phyloP scores from a whole-genome alignment of 2,113 vertebrate genomes.

The Rhinopomastus cyanomelas region DNA sequence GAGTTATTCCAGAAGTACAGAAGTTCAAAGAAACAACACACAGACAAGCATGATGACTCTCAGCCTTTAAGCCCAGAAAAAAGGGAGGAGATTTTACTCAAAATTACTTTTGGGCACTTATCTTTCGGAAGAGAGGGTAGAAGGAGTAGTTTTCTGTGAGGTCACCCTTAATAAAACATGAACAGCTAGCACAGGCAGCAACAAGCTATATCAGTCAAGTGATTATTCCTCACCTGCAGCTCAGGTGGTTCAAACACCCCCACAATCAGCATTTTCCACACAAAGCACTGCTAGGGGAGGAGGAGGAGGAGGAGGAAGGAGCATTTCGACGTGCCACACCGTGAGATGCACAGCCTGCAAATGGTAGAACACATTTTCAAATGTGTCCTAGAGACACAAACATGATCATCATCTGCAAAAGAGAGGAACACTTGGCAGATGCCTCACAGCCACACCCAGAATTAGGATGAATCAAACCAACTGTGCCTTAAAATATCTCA shows the following conservation, averaged over 20 bases:
- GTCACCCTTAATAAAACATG: neutral
- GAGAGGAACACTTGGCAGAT: neutral
- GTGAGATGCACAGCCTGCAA: neutral
- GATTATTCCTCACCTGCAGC: neutral
- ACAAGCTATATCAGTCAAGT: neutral
- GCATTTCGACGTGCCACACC: neutral
- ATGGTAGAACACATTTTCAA: neutral
- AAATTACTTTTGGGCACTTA: neutral
- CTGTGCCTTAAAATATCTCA: neutral
- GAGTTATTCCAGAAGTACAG: constrained; percentile 18
- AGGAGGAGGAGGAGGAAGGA: neutral
- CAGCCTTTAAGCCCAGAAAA: constrained; percentile 49
- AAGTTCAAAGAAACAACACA: constrained; percentile 10
- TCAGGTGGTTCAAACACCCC: neutral
- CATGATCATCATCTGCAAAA: neutral
- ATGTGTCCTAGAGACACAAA: neutral
- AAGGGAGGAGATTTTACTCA: constrained; percentile 11
- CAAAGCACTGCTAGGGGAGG: neutral
- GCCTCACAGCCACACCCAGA: neutral
- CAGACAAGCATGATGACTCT: constrained; percentile 30
- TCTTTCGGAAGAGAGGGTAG: neutral
- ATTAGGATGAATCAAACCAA: neutral
- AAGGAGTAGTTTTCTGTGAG: neutral
- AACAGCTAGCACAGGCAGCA: neutral
- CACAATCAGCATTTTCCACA: neutral